Conservation (phyloP, 1,140 invertebrate genomes). For the Heliconius congener region DNA sequence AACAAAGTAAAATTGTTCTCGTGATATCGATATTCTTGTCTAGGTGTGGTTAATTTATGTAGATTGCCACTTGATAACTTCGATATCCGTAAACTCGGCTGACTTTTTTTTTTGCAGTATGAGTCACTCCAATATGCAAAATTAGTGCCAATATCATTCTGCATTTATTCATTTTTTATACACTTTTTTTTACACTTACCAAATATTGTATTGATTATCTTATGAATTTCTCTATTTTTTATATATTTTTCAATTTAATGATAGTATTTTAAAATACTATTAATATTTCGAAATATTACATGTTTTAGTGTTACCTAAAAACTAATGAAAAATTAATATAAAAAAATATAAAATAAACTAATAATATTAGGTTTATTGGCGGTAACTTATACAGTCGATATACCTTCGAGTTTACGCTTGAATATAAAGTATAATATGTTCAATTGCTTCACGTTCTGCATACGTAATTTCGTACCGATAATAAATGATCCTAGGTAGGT, state of each 20-base stretch:
- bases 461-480: neutral
- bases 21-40: conserved; percentile 1
- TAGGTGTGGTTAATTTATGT: conserved; percentile 20
- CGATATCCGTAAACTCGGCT: conserved; percentile 6
- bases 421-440: neutral
- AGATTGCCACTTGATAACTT: conserved; percentile 7
- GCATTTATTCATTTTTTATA: neutral
- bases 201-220: neutral
- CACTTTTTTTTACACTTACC: neutral
- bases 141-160: neutral
- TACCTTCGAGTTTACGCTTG: neutral
- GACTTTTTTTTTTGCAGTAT: neutral
- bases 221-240: neutral
- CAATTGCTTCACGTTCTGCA: neutral
- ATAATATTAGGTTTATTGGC: no score
- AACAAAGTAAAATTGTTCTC: neutral
- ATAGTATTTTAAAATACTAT: neutral
- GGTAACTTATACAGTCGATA: no score
- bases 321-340: no score
- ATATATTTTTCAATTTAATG: neutral
- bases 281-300: neutral
- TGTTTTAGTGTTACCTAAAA: neutral
- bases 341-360: no score
- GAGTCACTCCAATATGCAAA: conserved; percentile 13
- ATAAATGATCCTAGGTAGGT: no score